Evolutionary conservation across 2,888 invertebrate genomes (phyloP), one percentile per base, ranked within the genome.

Genomic region (Drosophila nr. fundita): DNA sequence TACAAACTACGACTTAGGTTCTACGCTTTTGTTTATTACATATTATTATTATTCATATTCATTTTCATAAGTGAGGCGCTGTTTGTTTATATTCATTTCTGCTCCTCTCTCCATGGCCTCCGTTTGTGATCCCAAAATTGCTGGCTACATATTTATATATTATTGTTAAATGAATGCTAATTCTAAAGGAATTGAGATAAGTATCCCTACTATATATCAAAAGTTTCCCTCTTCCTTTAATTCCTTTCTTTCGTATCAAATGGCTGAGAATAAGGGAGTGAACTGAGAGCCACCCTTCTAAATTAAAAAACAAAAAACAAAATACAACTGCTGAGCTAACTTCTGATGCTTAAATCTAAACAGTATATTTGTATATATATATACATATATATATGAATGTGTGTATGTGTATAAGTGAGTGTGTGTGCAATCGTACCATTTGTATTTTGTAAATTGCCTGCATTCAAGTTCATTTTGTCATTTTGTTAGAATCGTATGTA

Each of bases 391-490:
- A 29, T 32, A 24, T 48, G 24, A 29, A 30, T 48, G 18, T n/a
- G 6, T 54, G 24, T 45, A 29, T 64, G 36, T 42, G 34, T 42
- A 10, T 64, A 32, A 27, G 21, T 27, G 57, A 45, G 18, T 57
- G 24, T 27, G 38, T n/a, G 15, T 34, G 18, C 42, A 59, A 32
- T 21, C 32, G 32, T 42, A 38, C 32, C n/a, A 15, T 30, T 62
- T 21, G 32, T 5, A 21, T 24, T 24, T 15, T 24, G 7, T 45
- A 21, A 45, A 21, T 36, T 40, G 65, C 34, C 21, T 65, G 81
- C 83, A 67, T 81, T 81, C 78, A 84, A 84, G 70, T 81, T 68
- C 68, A 80, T 50, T 27, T 61, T 66, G 66, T 54, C 66, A 42
- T 36, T 45, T 30, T 30, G n/a, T 50, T 8, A 8, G 18, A 38